Evolutionary conservation across 2,888 invertebrate genomes (phyloP).

Genomic region (Osedax frankpressi): DNA sequence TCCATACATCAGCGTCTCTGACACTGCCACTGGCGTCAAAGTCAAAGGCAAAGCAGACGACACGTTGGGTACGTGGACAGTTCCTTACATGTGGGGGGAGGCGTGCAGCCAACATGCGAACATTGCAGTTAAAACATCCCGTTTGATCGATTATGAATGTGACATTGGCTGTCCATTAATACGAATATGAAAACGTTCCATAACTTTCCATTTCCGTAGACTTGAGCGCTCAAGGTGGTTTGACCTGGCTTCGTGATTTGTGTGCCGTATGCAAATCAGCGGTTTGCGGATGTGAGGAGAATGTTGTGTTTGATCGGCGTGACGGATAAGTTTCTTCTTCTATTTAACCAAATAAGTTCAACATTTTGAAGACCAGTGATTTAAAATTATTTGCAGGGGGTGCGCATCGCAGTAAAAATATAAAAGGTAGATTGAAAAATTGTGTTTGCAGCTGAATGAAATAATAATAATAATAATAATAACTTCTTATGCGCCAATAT

Average conservation of each 20-base stretch:
- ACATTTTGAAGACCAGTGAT: no score
- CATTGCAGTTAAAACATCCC: not conserved
- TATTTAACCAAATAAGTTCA: no score
- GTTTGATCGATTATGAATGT: not conserved
- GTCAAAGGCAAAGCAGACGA: not conserved
- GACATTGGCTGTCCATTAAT: not conserved
- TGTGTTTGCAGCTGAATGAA: no score
- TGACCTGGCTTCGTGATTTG: not conserved
- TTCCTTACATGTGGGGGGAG: not conserved
- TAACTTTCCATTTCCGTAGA: not conserved
- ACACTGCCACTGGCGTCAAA: no score
- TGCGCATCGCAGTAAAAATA: no score
- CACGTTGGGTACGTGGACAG: not conserved
- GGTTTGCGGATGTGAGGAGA: not conserved
- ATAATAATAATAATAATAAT: no score
- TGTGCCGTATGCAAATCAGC: constrained; percentile 6
- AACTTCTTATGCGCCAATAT: no score
- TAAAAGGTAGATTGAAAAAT: no score
- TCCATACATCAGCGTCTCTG: no score
- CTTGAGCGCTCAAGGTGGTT: not conserved
- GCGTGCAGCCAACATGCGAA: not conserved
- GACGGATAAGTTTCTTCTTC: not conserved
- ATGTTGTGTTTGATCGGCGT: not conserved
- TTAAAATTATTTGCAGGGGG: no score
- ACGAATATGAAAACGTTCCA: constrained; percentile 3